Percentiles rank a stretch among this genome's conserved stretches.
Evolutionary conservation across 2,113 vertebrate genomes (phyloP).

Genomic region (Hippolais icterina): DNA sequence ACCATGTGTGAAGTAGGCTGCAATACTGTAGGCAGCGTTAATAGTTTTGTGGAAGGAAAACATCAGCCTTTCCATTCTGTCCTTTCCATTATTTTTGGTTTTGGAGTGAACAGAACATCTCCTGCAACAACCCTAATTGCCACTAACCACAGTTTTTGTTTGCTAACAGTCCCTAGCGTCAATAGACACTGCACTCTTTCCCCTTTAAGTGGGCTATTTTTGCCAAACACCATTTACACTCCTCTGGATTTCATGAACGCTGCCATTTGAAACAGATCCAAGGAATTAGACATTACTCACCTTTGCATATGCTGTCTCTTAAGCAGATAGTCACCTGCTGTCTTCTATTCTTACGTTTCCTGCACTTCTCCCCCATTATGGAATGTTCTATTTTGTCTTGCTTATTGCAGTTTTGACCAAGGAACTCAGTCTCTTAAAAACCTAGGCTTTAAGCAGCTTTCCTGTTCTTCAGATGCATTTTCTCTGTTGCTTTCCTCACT

Average conservation of each 20-base stretch:
- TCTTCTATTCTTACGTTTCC: conserved; percentile 26
- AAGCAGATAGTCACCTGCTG: conserved; percentile 1
- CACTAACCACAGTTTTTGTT: conserved; percentile 9
- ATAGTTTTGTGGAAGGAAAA: background rate
- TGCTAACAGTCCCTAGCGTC: background rate
- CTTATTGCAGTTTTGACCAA: background rate
- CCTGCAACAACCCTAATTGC: background rate
- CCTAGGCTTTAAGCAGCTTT: background rate
- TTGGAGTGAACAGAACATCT: background rate
- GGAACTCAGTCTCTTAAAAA: background rate
- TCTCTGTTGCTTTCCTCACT: background rate
- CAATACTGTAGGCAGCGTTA: background rate
- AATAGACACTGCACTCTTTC: background rate
- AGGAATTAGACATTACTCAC: conserved; percentile 48
- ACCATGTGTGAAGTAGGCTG: background rate
- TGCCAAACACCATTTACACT: conserved; percentile 42
- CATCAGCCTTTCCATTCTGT: conserved; percentile 18
- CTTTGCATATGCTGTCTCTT: conserved; percentile 17
- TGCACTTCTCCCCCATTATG: background rate
- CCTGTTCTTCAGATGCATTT: background rate
- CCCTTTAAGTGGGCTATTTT: conserved; percentile 47
- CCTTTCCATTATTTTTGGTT: conserved; percentile 19
- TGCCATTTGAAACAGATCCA: conserved; percentile 59
- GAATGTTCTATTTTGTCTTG: conserved; percentile 40
- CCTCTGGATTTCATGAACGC: conserved; percentile 31